Evolutionary conservation across 2,113 vertebrate species (phyloP), one percentile per base, ranked within the genome.

Genomic region (Chitala chitala): DNA sequence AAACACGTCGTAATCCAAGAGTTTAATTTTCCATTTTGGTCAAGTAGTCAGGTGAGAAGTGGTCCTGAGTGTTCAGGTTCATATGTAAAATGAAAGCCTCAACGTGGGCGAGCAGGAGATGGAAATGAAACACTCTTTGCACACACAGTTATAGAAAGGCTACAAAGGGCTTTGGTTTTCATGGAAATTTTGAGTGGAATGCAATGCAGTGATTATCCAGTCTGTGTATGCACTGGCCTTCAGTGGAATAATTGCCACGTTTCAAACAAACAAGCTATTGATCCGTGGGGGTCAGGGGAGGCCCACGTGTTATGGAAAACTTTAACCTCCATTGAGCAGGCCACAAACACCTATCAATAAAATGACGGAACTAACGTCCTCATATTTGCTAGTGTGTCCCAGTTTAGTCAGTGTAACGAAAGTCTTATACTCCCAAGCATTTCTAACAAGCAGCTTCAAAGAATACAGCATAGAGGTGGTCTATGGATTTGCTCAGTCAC

Each of bases 1-100:
- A 86, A 87, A 88, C 80, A 79, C 79, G 79, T 84, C 77, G 80
- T 83, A 83, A 87, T 82, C 81, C 80, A 79, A 78, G 83, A 77
- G n/a, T 2, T 5, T 24, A 8, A 76, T 58, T 66, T 82, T 86
- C 82, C 86, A 82, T 84, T 84, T 81, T 79, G 66, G 71, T 84
- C 80, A 71, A 81, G 77, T 84, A 82, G 81, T 74, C 83, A 86
- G 83, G 85, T 86, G 83, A 73, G 44, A 9, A 20, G 20, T 64
- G 24, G n/a, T 40, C 13, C 12, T 46, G 44, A 46, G 44, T 46
- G 44, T 46, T 46, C 12, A 46, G 5, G 44, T 5, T n/a, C 44
- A 46, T 12, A 46, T 46, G 44, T 46, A 46, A 12, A 46, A 6
- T 46, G 5, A 6, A 12, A 6, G n/a, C n/a, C n/a, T n/a, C n/a